Base-by-base conservation (phyloP, 2,797 vertebrate species). In the Sebastes taczanowskii region DNA sequence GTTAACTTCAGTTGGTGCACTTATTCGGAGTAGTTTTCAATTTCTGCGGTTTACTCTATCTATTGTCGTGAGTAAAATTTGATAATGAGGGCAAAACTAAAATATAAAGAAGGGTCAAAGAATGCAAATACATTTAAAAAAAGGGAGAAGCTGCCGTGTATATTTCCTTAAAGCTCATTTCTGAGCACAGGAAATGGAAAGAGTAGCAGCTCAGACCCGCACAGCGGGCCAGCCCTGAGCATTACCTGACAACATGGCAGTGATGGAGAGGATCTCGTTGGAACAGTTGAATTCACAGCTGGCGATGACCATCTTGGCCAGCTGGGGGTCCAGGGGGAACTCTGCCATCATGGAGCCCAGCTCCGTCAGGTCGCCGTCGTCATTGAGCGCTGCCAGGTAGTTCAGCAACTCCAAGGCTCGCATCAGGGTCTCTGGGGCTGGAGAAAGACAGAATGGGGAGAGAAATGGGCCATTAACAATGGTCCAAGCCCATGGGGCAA, bases 211-310 rank as follows among this genome's bases (percentile, higher is more conserved):
- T 87, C 70, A 55, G 77, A 66, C 78, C 85, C 73, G 55, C 77
- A 34, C 71, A 71, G 79, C 25, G 10, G 84, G 76, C 90, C 89
- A 85, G 88, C 91, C 93, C 94, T 93, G 91, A 71, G 94, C 95
- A 96, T 98, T 99, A 99, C 98, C 98, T 99, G 98, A 99, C 97
- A 99, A 95, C 98, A 99, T 99, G 92, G 98, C 97, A 83, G 98
- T 98, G 96, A 99, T 98, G 94, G 98, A 98, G 82, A 99, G 98
- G 95, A 99, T 93, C 97, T 99, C 98, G 82, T 98, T 99, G 93
- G 98, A 99, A 94, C 98, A 99, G 97, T 98, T 99, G 96, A 97
- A 99, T 90, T 99, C 98, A 89, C 98, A 99, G 96, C 97, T 99
- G 94, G 97, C 97, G 90, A 99, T 99, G 95, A 99, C 98, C 98